These are phyloP conservation scores for Sebastes steindachneri DNA, from an alignment of 2,797 vertebrate species.

Conservation along the genomic window DNA sequence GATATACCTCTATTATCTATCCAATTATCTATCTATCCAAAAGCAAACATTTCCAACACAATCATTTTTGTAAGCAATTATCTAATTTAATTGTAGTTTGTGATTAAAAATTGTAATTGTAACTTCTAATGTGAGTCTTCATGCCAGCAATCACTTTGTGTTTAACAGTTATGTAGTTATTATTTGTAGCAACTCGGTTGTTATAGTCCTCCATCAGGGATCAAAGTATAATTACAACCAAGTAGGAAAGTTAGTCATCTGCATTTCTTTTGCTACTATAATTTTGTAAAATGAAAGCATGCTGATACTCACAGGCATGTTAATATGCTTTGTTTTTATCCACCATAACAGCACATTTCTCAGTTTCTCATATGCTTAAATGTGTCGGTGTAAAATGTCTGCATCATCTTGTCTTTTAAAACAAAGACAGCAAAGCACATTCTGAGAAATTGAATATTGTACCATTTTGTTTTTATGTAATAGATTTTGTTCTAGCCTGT, in stretches of 20 bases:
- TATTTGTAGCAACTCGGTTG: background rate
- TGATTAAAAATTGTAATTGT: background rate
- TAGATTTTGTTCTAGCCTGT: slow-evolving; percentile 2
- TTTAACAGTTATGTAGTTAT: background rate
- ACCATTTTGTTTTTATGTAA: background rate
- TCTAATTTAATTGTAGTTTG: background rate
- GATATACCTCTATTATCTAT: background rate
- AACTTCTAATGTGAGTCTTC: background rate
- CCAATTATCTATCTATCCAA: background rate
- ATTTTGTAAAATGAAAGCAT: background rate
- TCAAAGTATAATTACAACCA: background rate
- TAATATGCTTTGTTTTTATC: background rate
- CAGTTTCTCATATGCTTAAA: background rate
- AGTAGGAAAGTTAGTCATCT: background rate
- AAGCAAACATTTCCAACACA: background rate
- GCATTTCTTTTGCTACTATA: background rate
- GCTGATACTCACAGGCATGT: background rate
- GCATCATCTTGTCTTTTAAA: background rate
- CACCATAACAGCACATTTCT: background rate
- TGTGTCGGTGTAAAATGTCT: background rate
- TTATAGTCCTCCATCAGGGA: background rate
- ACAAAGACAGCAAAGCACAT: background rate
- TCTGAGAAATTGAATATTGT: background rate
- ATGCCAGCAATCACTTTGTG: background rate
- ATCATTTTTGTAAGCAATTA: background rate